Evolutionary conservation across 2,888 invertebrate species (phyloP).

Genomic region (Andrena chrysosceles): DNA sequence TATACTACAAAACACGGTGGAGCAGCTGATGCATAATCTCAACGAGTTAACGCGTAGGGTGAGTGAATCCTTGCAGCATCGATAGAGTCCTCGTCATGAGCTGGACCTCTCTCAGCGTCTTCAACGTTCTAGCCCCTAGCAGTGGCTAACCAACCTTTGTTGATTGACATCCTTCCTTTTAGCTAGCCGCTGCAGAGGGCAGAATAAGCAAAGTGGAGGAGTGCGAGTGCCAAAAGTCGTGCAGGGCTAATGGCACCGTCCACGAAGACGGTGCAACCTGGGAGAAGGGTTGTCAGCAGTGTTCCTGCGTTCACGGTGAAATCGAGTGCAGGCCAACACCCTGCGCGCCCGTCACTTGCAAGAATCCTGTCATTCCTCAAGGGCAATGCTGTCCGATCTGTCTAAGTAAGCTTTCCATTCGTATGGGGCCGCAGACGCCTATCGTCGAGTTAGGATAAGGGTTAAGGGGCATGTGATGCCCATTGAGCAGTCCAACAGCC

Average conservation of each 20-base stretch:
- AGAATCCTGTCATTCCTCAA: conserved; percentile 91
- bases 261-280: conserved; percentile 94
- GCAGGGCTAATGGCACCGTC: conserved; percentile 92
- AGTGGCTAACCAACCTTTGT: conserved; percentile 35
- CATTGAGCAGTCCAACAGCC: neutral
- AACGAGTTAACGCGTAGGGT: conserved; percentile 94
- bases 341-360: conserved; percentile 92
- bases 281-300: conserved; percentile 94
- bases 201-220: conserved; percentile 92
- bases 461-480: neutral
- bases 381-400: conserved; percentile 95
- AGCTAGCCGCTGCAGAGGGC: conserved; percentile 93
- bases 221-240: conserved; percentile 96
- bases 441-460: neutral
- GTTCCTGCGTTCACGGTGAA: conserved; percentile 95
- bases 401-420: conserved; percentile 89
- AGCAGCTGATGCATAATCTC: conserved; percentile 92
- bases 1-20: conserved; percentile 92
- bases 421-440: too few species aligned
- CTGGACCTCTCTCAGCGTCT: too few species aligned
- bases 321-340: conserved; percentile 93
- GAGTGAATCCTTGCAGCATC: conserved; percentile 81
- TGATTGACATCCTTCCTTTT: conserved; percentile 83
- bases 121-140: too few species aligned
- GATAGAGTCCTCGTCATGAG: too few species aligned